phyloP scores from a whole-genome alignment of 2,888 invertebrate genomes.

The Antheraea yamamai region DNA sequence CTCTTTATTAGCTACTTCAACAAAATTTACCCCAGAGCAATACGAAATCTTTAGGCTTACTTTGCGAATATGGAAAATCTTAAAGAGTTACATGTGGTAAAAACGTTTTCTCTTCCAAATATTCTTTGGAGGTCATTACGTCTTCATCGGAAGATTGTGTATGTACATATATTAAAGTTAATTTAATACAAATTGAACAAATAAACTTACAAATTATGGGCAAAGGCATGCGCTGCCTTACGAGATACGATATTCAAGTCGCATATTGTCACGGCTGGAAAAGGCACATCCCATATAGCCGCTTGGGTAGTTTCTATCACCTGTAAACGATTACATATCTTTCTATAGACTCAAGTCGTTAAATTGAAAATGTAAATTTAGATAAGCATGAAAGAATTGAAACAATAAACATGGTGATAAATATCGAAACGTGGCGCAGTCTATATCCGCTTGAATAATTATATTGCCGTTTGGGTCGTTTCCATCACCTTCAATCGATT shows the following conservation, averaged over 20 bases:
- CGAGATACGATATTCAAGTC: slow-evolving; percentile 83
- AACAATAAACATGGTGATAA: background rate
- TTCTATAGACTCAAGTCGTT: background rate
- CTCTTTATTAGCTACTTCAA: background rate
- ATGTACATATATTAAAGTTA: background rate
- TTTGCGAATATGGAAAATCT: too few relatives aligned
- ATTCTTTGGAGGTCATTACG: background rate
- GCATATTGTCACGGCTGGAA: slow-evolving; percentile 85
- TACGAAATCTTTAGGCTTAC: background rate
- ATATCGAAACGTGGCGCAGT: background rate
- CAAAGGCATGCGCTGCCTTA: slow-evolving; percentile 64
- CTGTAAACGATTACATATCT: slow-evolving; percentile 40
- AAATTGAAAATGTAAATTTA: background rate
- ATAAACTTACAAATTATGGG: slow-evolving; percentile 76
- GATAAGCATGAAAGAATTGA: background rate
- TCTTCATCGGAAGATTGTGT: background rate
- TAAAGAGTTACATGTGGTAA: background rate
- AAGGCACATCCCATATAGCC: slow-evolving; percentile 85
- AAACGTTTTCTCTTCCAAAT: background rate
- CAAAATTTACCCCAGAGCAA: background rate
- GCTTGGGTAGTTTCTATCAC: slow-evolving; percentile 83
- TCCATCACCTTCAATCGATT: slow-evolving; percentile 70
- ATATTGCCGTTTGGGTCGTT: slow-evolving; percentile 69
- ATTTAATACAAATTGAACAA: background rate
- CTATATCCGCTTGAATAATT: background rate